A percentile compares a stretch with the other conserved stretches of the same genome.
Conservation (phyloP, 2,888 invertebrate genomes). For the Cephus pygmeus region DNA sequence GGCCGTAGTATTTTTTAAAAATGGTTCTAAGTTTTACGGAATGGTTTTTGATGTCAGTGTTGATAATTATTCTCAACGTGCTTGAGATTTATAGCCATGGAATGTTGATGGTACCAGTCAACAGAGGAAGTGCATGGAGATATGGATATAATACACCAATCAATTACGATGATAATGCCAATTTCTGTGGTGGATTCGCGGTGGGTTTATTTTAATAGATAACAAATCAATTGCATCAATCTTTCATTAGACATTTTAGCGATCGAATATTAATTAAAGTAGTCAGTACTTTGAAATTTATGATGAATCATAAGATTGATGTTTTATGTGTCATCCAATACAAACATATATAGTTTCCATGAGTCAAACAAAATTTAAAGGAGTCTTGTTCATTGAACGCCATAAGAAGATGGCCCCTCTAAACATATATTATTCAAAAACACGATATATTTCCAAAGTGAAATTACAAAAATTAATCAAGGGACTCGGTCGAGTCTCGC, state of each 20-base stretch:
- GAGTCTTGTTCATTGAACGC: too few species aligned
- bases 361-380: too few species aligned
- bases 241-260: background rate
- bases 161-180: conserved; percentile 69
- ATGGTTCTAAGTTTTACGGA: background rate
- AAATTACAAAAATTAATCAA: too few species aligned
- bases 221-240: background rate
- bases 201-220: conserved; percentile 48
- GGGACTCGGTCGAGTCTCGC: too few species aligned
- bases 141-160: conserved; percentile 64
- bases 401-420: too few species aligned
- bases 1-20: background rate
- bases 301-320: too few species aligned
- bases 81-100: conserved; percentile 66
- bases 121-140: conserved; percentile 70
- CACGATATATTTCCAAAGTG: too few species aligned
- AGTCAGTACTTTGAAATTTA: too few species aligned
- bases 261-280: conserved; percentile 1
- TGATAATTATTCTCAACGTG: background rate
- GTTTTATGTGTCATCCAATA: too few species aligned
- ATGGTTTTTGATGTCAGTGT: background rate
- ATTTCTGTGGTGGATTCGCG: conserved; percentile 69
- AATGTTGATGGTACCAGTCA: conserved; percentile 68
- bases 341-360: too few species aligned
- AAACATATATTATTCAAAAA: too few species aligned